Evolutionary conservation across 1,140 invertebrate species (phyloP).

Genomic region (Danaus melanippus): DNA sequence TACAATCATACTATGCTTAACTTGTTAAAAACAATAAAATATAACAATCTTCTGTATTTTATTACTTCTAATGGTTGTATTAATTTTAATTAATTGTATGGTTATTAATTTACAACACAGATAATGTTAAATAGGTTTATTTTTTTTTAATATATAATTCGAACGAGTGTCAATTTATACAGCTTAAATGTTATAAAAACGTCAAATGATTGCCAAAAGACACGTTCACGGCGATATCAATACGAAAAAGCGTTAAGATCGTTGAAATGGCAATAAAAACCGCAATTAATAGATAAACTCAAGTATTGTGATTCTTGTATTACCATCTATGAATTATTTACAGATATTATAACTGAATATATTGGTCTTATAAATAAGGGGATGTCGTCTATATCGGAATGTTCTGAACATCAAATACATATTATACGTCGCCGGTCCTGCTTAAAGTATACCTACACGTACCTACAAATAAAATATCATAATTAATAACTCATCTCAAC

Average conservation of each 20-base stretch:
- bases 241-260: slow-evolving; percentile 20
- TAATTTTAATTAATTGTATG: too few species aligned
- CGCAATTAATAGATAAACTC: slow-evolving; percentile 59
- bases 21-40: slow-evolving; percentile 1
- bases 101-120: neutral
- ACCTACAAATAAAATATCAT: too few species aligned
- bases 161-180: neutral
- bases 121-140: neutral
- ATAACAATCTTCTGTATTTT: neutral
- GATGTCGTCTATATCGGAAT: too few species aligned
- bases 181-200: neutral
- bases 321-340: slow-evolving; percentile 42
- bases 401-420: too few species aligned
- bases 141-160: too few species aligned
- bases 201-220: slow-evolving; percentile 2
- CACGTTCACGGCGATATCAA: slow-evolving; percentile 10
- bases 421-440: too few species aligned
- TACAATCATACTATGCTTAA: slow-evolving; percentile 9
- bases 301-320: slow-evolving; percentile 41
- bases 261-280: slow-evolving; percentile 46
- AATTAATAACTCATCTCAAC: too few species aligned
- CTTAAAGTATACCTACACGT: too few species aligned
- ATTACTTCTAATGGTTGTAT: too few species aligned
- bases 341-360: slow-evolving; percentile 11
- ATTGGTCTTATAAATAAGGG: too few species aligned